Percentiles rank a stretch among this genome's conserved stretches.
These are phyloP conservation scores for Antedon bifida DNA, from an alignment of 35 echinoderm and acorn worm species.

Conservation along the genomic window DNA sequence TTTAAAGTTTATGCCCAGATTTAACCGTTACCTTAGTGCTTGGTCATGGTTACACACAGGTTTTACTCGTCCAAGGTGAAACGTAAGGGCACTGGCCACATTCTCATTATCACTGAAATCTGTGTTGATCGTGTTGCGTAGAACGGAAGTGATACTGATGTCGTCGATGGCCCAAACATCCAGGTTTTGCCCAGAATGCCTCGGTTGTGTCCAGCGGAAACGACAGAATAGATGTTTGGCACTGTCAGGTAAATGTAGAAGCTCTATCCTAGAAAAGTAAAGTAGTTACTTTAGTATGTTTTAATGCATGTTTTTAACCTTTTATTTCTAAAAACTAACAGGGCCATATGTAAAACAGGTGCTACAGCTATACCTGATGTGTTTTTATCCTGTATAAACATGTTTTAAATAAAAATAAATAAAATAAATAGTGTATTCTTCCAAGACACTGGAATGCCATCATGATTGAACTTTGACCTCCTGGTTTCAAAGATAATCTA, in stretches of 20 bases:
- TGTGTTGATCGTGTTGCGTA: conserved; percentile 55
- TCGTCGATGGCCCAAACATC: conserved; percentile 78
- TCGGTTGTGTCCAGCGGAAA: conserved; percentile 75
- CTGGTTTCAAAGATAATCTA: too few species aligned
- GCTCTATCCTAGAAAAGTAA: conserved; percentile 20
- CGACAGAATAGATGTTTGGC: conserved; percentile 34
- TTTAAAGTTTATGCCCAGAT: too few species aligned
- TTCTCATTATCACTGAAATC: conserved; percentile 40
- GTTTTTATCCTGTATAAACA: too few species aligned
- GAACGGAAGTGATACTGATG: conserved; percentile 24
- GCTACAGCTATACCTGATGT: too few species aligned
- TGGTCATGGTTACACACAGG: conserved; percentile 28
- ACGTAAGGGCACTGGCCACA: conserved; percentile 34
- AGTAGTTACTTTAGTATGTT: background rate
- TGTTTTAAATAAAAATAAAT: too few species aligned
- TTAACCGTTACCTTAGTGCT: conserved; percentile 38
- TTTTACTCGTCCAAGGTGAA: conserved; percentile 54
- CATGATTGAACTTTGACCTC: too few species aligned
- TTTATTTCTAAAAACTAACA: too few species aligned
- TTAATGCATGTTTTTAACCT: too few species aligned
- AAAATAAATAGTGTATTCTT: too few species aligned
- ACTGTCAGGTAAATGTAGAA: conserved; percentile 33
- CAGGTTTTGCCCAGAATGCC: conserved; percentile 4
- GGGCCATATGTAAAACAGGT: too few species aligned
- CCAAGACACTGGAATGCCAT: too few species aligned